Conservation (phyloP, 64 coral and sea anemone species). For the Catalaphyllia jardinei region DNA sequence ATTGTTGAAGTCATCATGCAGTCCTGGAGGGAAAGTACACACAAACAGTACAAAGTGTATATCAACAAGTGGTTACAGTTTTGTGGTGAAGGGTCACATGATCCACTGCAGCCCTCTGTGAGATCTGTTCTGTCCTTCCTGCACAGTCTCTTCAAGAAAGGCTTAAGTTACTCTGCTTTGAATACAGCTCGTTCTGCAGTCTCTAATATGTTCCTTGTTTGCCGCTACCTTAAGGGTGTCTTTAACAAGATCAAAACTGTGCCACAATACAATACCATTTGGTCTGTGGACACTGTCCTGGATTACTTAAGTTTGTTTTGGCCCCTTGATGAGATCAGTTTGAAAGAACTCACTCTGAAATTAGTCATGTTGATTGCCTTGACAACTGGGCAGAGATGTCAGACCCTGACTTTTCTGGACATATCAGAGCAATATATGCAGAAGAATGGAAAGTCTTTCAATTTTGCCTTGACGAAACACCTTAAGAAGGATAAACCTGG, state of each 20-base stretch:
- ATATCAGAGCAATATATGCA: background rate
- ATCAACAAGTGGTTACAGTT: constrained; percentile 49
- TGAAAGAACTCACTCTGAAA: no score
- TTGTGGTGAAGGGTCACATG: constrained; percentile 26
- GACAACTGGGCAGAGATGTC: no score
- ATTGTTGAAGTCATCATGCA: constrained; percentile 10
- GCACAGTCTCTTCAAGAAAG: constrained; percentile 1
- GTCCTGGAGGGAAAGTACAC: background rate
- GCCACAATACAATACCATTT: no score
- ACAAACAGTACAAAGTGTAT: background rate
- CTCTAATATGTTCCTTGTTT: no score
- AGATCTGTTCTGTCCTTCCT: background rate
- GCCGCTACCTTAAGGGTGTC: no score
- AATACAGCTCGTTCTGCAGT: no score
- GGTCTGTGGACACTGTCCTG: no score
- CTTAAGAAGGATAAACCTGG: constrained; percentile 64
- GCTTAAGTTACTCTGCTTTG: constrained; percentile 6
- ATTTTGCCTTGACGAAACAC: constrained; percentile 51
- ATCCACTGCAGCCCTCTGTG: constrained; percentile 39
- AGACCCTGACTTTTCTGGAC: no score
- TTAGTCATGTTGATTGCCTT: no score
- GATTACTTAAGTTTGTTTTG: no score
- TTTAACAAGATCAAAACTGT: no score
- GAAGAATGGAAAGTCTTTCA: constrained; percentile 34
- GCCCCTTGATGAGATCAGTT: no score